Evolutionary conservation across 2,888 invertebrate species (phyloP), one percentile per base, ranked within the genome.

Genomic region (Platynereis dumerilii): DNA sequence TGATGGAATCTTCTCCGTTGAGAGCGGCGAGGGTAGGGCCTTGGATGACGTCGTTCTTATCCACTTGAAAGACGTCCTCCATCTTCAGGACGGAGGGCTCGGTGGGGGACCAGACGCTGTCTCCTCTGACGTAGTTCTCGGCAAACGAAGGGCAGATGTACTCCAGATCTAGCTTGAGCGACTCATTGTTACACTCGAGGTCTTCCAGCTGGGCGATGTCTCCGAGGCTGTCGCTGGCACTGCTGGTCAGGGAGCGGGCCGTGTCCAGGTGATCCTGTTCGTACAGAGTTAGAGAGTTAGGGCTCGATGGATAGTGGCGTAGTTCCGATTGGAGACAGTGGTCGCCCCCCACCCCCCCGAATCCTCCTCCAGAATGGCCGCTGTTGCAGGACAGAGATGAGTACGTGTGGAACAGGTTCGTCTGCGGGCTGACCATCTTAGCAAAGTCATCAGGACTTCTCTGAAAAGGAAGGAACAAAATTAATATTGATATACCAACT

Each of bases 241-340:
- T 22, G 44, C 39, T 48, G 48, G 39, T 22, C 2, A 76, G 58
- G 0, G 75, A 70, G 65, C 74, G 72, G 63, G 75, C 76, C 72
- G 75, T 74, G 57, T 78, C 76, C 22, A 71, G 65, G 65, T 73
- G 75, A 45, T 80, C 80, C 61, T 76, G 76, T 17, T 80, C 80
- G 68, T 79, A 80, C 72, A 80, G 76, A 64, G 72, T 77, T 28
- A 77, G 66, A 1, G 78, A 78, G 62, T 77, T 76, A 20, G 80
- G 78, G 68, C 77, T 78, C 22, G 76, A 74, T 20, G 78, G 75
- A 60, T 74, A 78, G 0, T 74, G 72, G 28, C 74, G 66, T 20
- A 70, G 62, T 48, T 75, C 74, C 10, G 61, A 42, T 3, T 48
- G 48, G 39, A 65, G 48, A n/a, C 57, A 42, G 57, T 65, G 65